Percentiles rank a stretch among this genome's conserved stretches.
These are phyloP conservation scores for Strix uralensis DNA, from an alignment of 2,113 vertebrate species.

Conservation along the genomic window DNA sequence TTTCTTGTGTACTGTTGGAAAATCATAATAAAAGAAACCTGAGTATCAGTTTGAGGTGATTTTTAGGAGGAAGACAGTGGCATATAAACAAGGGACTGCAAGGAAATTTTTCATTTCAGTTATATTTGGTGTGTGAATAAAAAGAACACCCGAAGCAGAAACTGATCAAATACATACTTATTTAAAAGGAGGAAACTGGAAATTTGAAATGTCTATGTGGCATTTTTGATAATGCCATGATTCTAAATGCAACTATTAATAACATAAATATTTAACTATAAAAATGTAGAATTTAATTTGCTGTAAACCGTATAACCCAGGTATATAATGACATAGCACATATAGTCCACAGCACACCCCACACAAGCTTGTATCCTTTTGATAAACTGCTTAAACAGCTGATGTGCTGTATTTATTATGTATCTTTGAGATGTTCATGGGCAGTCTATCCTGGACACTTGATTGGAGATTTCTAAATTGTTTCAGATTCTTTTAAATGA, in stretches of 20 bases:
- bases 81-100: background rate
- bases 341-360: background rate
- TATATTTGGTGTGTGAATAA: background rate
- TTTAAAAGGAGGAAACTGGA: background rate
- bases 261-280: background rate
- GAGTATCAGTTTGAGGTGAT: background rate
- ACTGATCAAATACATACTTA: background rate
- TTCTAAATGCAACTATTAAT: background rate
- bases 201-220: background rate
- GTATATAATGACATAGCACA: background rate
- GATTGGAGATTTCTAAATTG: background rate
- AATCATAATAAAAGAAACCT: background rate
- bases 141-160: background rate
- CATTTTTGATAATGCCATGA: background rate
- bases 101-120: background rate
- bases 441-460: background rate
- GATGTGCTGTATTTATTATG: background rate
- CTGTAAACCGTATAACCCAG: background rate
- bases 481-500: background rate
- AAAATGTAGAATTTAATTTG: background rate
- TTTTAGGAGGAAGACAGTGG: background rate
- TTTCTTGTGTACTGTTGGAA: conserved; percentile 7
- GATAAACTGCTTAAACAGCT: background rate
- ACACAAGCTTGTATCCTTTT: background rate
- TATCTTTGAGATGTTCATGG: background rate